A percentile compares a stretch with the other conserved stretches of the same genome.
These are phyloP conservation scores for Cervus canadensis DNA, from an alignment of 2,113 vertebrate genomes.

Conservation along the genomic window DNA sequence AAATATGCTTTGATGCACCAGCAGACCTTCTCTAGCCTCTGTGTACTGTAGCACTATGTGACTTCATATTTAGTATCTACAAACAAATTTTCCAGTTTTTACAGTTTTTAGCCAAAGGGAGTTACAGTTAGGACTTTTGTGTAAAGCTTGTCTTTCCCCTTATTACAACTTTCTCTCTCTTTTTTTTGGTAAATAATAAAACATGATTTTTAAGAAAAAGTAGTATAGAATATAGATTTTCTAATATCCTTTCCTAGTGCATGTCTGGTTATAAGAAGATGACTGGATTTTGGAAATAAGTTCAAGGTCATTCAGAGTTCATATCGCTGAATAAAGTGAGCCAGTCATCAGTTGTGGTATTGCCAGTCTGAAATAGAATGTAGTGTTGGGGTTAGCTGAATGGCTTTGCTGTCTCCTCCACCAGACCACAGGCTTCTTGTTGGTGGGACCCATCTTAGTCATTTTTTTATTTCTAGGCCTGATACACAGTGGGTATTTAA, in stretches of 20 bases:
- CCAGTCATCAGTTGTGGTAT: neutral
- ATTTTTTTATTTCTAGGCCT: neutral
- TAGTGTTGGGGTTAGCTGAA: neutral
- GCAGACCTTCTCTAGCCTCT: constrained; percentile 79
- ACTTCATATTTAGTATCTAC: constrained; percentile 79
- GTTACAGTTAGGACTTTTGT: constrained; percentile 82
- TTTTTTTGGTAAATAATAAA: constrained; percentile 75
- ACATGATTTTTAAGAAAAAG: constrained; percentile 76
- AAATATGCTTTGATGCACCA: constrained; percentile 83
- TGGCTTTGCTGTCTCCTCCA: neutral
- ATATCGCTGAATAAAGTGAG: neutral
- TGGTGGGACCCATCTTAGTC: neutral
- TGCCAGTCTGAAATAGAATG: neutral
- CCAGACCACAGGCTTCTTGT: neutral
- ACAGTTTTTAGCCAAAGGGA: constrained; percentile 85
- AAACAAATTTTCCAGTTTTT: constrained; percentile 75
- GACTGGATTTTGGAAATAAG: constrained; percentile 11
- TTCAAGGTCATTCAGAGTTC: neutral
- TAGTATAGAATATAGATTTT: neutral
- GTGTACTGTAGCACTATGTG: constrained; percentile 79
- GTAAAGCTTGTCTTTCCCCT: constrained; percentile 76
- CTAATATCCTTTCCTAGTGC: neutral
- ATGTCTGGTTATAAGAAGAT: neutral
- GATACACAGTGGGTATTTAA: neutral
- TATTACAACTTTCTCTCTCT: neutral